A percentile compares a stretch with the other conserved stretches of the same genome.
Evolutionary conservation across 2,113 vertebrate genomes (phyloP).

Genomic region (Antigone vipio): DNA sequence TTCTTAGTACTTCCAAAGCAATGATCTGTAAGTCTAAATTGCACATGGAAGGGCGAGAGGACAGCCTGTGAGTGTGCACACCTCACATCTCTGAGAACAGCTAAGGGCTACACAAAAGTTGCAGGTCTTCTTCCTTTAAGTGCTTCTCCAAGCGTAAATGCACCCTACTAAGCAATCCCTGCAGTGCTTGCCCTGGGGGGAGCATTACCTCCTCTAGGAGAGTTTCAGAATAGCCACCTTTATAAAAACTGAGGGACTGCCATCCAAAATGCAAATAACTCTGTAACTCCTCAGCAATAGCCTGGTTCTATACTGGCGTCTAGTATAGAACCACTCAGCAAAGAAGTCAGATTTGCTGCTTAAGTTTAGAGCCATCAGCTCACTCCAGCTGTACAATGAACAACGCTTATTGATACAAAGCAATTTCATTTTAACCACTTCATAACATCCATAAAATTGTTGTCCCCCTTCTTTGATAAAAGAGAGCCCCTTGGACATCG

Average conservation of each 20-base stretch:
- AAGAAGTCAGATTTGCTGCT: background rate
- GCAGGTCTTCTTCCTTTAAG: background rate
- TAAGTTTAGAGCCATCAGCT: background rate
- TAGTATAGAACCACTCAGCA: background rate
- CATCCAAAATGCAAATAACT: background rate
- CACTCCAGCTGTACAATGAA: background rate
- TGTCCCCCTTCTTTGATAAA: background rate
- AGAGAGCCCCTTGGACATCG: background rate
- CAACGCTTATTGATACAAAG: background rate
- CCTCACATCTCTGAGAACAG: background rate
- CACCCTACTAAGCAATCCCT: background rate
- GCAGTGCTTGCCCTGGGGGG: background rate
- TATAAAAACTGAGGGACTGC: background rate
- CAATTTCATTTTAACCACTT: background rate
- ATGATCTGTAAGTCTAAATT: background rate
- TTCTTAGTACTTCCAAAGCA: background rate
- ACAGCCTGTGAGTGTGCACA: background rate
- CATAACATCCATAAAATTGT: background rate
- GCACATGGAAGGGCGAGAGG: fast-evolving
- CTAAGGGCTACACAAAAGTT: background rate
- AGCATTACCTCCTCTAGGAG: background rate
- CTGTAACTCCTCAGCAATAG: background rate
- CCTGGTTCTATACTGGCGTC: no score
- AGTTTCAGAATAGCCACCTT: background rate
- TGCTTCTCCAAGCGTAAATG: background rate